These are phyloP conservation scores for Pollenia angustigena DNA, from an alignment of 2,888 invertebrate genomes.

Conservation along the genomic window DNA sequence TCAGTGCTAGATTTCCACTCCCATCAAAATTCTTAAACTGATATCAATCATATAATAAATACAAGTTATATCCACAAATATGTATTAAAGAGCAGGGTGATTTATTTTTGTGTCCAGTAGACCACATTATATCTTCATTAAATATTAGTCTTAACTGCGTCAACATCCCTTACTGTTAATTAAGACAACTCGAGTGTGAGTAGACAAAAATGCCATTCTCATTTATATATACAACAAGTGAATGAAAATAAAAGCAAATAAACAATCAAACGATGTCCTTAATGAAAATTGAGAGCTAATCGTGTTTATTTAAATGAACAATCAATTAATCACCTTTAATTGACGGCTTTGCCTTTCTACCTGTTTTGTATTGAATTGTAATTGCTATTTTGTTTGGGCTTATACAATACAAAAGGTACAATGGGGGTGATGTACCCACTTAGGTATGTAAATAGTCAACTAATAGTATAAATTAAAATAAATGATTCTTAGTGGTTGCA, in stretches of 20 bases:
- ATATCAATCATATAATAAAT: no score
- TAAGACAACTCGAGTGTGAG: no score
- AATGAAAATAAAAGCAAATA: background rate
- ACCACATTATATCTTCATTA: no score
- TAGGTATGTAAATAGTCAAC: constrained; percentile 37
- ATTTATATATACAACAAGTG: no score
- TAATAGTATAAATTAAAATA: constrained; percentile 37
- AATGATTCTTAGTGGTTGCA: constrained; percentile 35
- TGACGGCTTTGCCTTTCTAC: constrained; percentile 67
- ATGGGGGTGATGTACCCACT: background rate
- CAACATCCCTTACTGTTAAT: constrained; percentile 32
- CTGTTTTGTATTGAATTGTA: constrained; percentile 51
- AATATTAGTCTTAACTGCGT: constrained; percentile 25
- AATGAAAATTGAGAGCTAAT: constrained; percentile 57
- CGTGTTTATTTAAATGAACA: constrained; percentile 70
- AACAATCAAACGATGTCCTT: constrained; percentile 41
- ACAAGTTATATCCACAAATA: no score
- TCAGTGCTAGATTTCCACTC: no score
- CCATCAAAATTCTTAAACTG: no score
- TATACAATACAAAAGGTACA: background rate
- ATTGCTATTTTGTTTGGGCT: constrained; percentile 42
- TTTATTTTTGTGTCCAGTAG: no score
- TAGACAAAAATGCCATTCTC: no score
- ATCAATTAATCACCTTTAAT: constrained; percentile 74
- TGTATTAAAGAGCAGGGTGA: no score